A percentile compares a stretch with the other conserved stretches of the same genome.
Conservation (phyloP, 2,113 vertebrate genomes). For the Zosterops pallidus region DNA sequence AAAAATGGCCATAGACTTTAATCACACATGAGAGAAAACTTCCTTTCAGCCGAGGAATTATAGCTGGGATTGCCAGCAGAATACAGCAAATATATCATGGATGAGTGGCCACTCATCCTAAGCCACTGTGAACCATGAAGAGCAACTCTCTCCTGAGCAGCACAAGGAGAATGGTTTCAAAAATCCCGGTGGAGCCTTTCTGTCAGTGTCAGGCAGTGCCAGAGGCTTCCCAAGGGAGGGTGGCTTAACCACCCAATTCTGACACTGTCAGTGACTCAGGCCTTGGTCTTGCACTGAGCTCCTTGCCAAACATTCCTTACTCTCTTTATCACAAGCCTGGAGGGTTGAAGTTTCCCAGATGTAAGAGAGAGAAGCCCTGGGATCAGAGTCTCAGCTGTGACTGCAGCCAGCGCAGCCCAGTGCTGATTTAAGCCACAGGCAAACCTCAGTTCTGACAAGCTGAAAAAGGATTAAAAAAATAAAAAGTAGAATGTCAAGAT, state of each 20-base stretch:
- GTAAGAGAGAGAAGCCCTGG: background rate
- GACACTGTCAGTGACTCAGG: background rate
- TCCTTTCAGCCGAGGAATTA: background rate
- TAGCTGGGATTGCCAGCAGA: background rate
- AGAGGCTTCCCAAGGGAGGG: background rate
- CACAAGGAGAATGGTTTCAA: background rate
- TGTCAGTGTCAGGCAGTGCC: background rate
- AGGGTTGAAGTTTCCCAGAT: background rate
- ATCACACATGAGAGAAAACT: background rate
- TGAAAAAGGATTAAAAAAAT: background rate
- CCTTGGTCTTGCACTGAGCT: background rate
- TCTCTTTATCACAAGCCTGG: background rate
- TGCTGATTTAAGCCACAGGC: background rate
- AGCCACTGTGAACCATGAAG: background rate
- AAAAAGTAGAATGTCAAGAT: background rate
- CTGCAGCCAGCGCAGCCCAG: background rate
- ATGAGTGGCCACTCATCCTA: background rate
- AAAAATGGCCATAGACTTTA: background rate
- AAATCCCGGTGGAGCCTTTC: background rate
- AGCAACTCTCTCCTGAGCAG: background rate
- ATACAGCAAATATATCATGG: background rate
- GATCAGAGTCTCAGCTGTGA: background rate
- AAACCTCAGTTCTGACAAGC: background rate
- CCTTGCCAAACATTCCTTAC: background rate
- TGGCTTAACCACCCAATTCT: background rate